Percentiles rank a stretch among this genome's conserved stretches.
Evolutionary conservation across 2,888 invertebrate genomes (phyloP).

Genomic region (Tortrix viridana): DNA sequence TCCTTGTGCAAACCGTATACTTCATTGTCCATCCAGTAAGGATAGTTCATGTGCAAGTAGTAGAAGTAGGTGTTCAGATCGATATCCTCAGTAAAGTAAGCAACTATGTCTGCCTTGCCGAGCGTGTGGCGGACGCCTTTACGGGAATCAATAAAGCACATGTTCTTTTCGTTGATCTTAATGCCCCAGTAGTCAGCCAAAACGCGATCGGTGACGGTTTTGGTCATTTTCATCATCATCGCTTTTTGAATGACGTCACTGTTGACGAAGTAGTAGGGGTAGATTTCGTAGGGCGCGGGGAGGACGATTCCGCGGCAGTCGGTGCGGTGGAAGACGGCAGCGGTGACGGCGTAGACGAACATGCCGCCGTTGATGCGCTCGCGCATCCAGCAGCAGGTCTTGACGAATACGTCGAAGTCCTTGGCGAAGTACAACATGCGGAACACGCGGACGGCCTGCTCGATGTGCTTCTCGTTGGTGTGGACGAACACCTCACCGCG

Average conservation of each 20-base stretch:
- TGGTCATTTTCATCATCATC: conserved; percentile 86
- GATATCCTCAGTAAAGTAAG: conserved; percentile 91
- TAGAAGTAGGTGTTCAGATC: conserved; percentile 90
- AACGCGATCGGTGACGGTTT: conserved; percentile 80
- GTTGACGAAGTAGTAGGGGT: conserved; percentile 90
- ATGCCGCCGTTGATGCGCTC: conserved; percentile 89
- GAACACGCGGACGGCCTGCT: conserved; percentile 86
- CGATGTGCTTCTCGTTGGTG: conserved; percentile 84
- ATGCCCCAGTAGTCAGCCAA: conserved; percentile 81
- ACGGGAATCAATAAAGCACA: conserved; percentile 87
- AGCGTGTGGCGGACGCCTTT: conserved; percentile 84
- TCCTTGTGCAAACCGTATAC: conserved; percentile 75
- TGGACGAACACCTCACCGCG: conserved; percentile 85
- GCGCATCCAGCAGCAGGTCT: conserved; percentile 88
- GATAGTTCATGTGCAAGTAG: conserved; percentile 87
- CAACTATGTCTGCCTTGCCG: conserved; percentile 85
- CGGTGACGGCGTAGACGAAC: conserved; percentile 88
- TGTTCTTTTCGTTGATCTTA: conserved; percentile 78
- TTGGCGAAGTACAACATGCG: conserved; percentile 87
- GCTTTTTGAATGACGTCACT: conserved; percentile 88
- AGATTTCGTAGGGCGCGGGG: conserved; percentile 90
- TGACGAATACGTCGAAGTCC: conserved; percentile 87
- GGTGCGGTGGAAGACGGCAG: conserved; percentile 87
- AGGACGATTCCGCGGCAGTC: conserved; percentile 87
- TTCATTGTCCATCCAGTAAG: conserved; percentile 87